These are phyloP conservation scores for Ptychobarbus kaznakovi DNA, from an alignment of 2,797 vertebrate species.

Conservation along the genomic window DNA sequence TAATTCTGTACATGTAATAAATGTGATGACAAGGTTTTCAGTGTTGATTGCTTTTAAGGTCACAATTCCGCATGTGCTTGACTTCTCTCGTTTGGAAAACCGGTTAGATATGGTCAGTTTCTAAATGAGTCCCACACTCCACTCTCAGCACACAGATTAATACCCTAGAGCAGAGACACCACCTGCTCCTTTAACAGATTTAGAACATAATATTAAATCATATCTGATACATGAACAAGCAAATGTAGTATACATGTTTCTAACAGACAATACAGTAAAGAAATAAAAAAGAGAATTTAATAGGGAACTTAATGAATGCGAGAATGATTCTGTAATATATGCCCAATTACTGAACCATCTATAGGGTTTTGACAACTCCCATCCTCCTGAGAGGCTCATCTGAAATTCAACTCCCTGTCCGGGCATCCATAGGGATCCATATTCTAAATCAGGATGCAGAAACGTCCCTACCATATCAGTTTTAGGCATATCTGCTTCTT, in stretches of 20 bases:
- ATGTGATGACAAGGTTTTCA: slow-evolving; percentile 72
- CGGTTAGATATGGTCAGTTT: slow-evolving; percentile 49
- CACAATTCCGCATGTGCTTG: slow-evolving; percentile 59
- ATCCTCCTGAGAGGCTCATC: slow-evolving; percentile 41
- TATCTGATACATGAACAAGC: slow-evolving; percentile 45
- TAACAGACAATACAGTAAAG: slow-evolving; percentile 39
- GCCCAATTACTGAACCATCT: slow-evolving; percentile 40
- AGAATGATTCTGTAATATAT: slow-evolving; percentile 36
- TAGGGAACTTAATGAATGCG: slow-evolving; percentile 7
- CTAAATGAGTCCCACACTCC: slow-evolving; percentile 36
- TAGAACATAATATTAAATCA: slow-evolving; percentile 51
- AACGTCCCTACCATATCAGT: background rate
- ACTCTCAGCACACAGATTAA: slow-evolving; percentile 51
- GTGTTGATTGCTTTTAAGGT: slow-evolving; percentile 63
- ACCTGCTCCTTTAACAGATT: slow-evolving; percentile 46
- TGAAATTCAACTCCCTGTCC: slow-evolving; percentile 35
- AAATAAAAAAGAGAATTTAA: background rate
- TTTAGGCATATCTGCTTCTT: slow-evolving; percentile 13
- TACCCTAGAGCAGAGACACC: slow-evolving; percentile 42
- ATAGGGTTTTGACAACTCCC: slow-evolving; percentile 43
- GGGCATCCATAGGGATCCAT: slow-evolving; percentile 28
- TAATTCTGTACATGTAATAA: slow-evolving; percentile 83
- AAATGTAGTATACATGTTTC: slow-evolving; percentile 47
- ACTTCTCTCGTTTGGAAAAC: slow-evolving; percentile 33
- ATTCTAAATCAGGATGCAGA: slow-evolving; percentile 27